Percentiles rank a stretch among this genome's conserved stretches.
Evolutionary conservation across 2,797 vertebrate genomes (phyloP).

Genomic region (Miichthys miiuy): DNA sequence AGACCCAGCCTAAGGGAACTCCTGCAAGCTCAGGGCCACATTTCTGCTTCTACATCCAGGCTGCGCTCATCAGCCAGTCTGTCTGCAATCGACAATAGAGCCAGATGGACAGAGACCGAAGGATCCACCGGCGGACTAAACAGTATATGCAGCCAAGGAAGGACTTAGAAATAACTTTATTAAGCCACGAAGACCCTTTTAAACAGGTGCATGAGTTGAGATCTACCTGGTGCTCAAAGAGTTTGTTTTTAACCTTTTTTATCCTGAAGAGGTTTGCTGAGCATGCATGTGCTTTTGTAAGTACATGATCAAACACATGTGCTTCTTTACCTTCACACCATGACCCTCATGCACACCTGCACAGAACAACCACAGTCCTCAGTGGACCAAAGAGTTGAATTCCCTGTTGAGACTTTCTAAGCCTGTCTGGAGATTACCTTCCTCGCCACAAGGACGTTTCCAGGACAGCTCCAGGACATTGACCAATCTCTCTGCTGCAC

Average conservation of each 20-base stretch:
- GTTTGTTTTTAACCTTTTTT: constrained; percentile 26
- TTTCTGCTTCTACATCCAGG: constrained; percentile 64
- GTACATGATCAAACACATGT: background rate
- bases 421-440: background rate
- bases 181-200: constrained; percentile 46
- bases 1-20: constrained; percentile 73
- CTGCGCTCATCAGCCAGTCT: constrained; percentile 75
- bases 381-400: background rate
- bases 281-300: constrained; percentile 4
- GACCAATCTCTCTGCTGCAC: background rate
- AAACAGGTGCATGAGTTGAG: constrained; percentile 38
- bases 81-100: constrained; percentile 78
- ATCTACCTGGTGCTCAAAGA: constrained; percentile 10
- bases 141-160: constrained; percentile 55
- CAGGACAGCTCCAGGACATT: constrained; percentile 6
- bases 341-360: constrained; percentile 3
- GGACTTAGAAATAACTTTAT: constrained; percentile 56
- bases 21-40: constrained; percentile 58
- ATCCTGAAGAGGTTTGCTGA: constrained; percentile 18
- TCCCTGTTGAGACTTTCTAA: background rate
- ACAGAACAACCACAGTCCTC: background rate
- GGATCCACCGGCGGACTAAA: constrained; percentile 56
- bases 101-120: constrained; percentile 78
- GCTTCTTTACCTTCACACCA: constrained; percentile 5
- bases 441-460: background rate